These are phyloP conservation scores for Sebastes variabilis DNA, from an alignment of 2,797 vertebrate species.

Conservation along the genomic window DNA sequence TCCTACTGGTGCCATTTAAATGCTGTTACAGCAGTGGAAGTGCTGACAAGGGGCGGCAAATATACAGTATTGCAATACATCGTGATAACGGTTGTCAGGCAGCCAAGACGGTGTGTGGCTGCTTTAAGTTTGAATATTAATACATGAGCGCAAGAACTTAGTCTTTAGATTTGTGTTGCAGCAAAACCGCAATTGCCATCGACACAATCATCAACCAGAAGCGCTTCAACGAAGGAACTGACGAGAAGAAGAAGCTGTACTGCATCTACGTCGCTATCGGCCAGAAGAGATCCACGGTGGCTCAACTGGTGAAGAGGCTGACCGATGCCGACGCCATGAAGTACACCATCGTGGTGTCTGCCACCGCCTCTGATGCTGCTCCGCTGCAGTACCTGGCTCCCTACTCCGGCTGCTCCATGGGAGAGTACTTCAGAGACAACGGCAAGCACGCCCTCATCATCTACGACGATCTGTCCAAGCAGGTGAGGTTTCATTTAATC, in stretches of 20 bases:
- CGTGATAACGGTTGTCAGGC: too few species aligned
- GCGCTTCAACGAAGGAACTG: conserved; percentile 94
- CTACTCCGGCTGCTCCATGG: conserved; percentile 99
- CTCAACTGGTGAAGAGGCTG: conserved; percentile 97
- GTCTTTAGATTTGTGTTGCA: conserved; percentile 53
- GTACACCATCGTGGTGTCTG: conserved; percentile 98
- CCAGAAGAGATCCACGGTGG: conserved; percentile 98
- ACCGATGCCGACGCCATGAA: conserved; percentile 97
- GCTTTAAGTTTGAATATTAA: not conserved
- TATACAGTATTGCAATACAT: not conserved
- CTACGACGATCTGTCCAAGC: conserved; percentile 98
- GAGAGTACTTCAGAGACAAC: conserved; percentile 98
- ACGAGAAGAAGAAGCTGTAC: conserved; percentile 99
- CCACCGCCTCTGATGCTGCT: conserved; percentile 95
- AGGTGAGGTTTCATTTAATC: conserved; percentile 79
- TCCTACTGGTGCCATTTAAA: not conserved
- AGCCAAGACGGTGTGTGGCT: not conserved
- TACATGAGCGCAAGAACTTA: not conserved
- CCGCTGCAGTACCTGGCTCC: conserved; percentile 98
- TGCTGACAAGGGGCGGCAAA: not conserved
- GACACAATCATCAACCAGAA: conserved; percentile 99
- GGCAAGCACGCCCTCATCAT: conserved; percentile 98
- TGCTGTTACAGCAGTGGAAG: not conserved
- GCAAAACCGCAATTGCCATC: conserved; percentile 98
- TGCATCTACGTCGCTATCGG: conserved; percentile 99